Evolutionary conservation across 2,888 invertebrate species (phyloP).

Genomic region (Tiphia femorata): DNA sequence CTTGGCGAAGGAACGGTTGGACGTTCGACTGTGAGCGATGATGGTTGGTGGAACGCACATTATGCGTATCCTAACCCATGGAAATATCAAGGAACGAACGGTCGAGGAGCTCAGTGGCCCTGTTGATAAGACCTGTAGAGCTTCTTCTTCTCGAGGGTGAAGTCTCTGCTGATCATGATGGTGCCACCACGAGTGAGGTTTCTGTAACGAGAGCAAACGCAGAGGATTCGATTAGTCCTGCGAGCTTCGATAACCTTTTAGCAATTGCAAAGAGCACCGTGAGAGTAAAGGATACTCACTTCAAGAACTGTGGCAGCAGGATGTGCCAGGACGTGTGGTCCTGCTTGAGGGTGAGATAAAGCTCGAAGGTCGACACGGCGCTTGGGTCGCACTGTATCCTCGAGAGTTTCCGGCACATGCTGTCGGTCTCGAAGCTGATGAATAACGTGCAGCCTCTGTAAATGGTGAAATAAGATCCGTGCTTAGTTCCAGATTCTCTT

Average conservation of each 20-base stretch:
- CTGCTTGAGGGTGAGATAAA: constrained; percentile 89
- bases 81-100: no score
- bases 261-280: neutral
- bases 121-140: constrained; percentile 84
- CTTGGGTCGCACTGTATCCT: constrained; percentile 88
- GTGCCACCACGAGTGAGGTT: constrained; percentile 88
- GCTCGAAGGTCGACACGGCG: constrained; percentile 91
- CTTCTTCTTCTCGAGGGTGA: constrained; percentile 92
- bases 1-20: no score
- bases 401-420: constrained; percentile 79
- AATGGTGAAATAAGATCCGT: no score
- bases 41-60: no score
- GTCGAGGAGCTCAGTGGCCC: constrained; percentile 43
- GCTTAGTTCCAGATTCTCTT: no score
- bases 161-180: constrained; percentile 89
- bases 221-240: no score
- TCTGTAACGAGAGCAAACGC: constrained; percentile 72
- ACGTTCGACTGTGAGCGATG: no score
- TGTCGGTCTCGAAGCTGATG: constrained; percentile 84
- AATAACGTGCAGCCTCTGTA: constrained; percentile 84
- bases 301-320: constrained; percentile 89
- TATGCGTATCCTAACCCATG: no score
- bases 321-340: constrained; percentile 90
- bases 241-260: no score
- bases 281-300: constrained; percentile 75